Evolutionary conservation across 1,140 invertebrate species (phyloP), one percentile per base, ranked within the genome.

Genomic region (Drosophila watanabei): DNA sequence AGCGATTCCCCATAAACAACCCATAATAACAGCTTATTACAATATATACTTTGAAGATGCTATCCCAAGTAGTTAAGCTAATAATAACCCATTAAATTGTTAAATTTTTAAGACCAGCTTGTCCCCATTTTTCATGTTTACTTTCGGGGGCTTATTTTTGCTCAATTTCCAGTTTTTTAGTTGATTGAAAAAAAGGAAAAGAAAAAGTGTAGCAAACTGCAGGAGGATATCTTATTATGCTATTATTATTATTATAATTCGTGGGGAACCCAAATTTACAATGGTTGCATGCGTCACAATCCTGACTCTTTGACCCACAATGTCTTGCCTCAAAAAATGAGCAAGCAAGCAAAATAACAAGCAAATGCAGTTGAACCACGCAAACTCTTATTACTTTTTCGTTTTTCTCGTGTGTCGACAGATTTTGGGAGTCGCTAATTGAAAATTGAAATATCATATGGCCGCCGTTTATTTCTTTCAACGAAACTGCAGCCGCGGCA

Each of bases 371-470:
- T 75, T 65, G 32, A 75, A 64, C 80, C 80, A 82, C 80, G 75
- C 80, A 64, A 70, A 75, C 61, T 41, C 52, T 60, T 28, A 59
- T n/a, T 30, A 33, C 33, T 35, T 70, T 32, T 68, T 37, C 49
- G 52, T 56, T 61, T 48, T 61, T 30, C 16, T 39, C 1, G 45
- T 49, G 46, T 77, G 61, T 66, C 72, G 54, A 77, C 72, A 76
- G 75, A 56, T 78, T 69, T 78, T 79, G 39, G 60, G 54, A 79
- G 65, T 64, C 78, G 72, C 81, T 89, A 88, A 88, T 88, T 88
- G 85, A 88, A 89, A 88, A 88, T 90, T 88, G 86, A 88, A 88
- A 88, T 88, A 87, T 87, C 80, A 87, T 77, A 88, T 71, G 71
- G 48, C 73, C 66, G 85, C 77, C 78, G 72, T 56, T 11, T 57